These are phyloP conservation scores for Psilanteris sp. DNA, from an alignment of 1,140 invertebrate species.

Conservation along the genomic window DNA sequence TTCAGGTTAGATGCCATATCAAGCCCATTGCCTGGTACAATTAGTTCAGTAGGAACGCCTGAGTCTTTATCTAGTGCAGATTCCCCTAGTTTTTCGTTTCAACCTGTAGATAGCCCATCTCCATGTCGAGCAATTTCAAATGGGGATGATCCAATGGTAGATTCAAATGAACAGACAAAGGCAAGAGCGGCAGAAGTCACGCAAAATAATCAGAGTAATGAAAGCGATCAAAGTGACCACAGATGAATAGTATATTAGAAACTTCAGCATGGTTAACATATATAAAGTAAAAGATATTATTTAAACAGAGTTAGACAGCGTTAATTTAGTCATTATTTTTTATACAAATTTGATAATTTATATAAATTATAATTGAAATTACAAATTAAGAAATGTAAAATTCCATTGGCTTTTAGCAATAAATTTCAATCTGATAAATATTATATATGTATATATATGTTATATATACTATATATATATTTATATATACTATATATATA, in stretches of 20 bases:
- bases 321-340: conserved; percentile 13
- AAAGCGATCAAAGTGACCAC: conserved; percentile 67
- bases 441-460: no score
- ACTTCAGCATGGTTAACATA: conserved; percentile 36
- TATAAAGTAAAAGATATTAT: conserved; percentile 1
- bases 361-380: conserved; percentile 8
- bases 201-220: conserved; percentile 63
- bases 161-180: conserved; percentile 72
- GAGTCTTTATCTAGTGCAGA: conserved; percentile 83
- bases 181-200: conserved; percentile 30
- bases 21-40: conserved; percentile 81
- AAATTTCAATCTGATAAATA: no score
- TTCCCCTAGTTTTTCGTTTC: conserved; percentile 82
- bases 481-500: no score
- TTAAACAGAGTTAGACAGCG: conserved; percentile 28
- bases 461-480: no score
- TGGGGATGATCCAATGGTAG: conserved; percentile 75
- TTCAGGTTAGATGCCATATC: conserved; percentile 78
- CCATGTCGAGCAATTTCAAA: conserved; percentile 71
- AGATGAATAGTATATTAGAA: conserved; percentile 64
- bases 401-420: no score
- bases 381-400: conserved; percentile 4
- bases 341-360: conserved; percentile 6
- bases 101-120: conserved; percentile 80
- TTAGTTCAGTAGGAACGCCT: conserved; percentile 82